Conservation (phyloP, 2,113 vertebrate genomes). For the Lanius collurio region DNA sequence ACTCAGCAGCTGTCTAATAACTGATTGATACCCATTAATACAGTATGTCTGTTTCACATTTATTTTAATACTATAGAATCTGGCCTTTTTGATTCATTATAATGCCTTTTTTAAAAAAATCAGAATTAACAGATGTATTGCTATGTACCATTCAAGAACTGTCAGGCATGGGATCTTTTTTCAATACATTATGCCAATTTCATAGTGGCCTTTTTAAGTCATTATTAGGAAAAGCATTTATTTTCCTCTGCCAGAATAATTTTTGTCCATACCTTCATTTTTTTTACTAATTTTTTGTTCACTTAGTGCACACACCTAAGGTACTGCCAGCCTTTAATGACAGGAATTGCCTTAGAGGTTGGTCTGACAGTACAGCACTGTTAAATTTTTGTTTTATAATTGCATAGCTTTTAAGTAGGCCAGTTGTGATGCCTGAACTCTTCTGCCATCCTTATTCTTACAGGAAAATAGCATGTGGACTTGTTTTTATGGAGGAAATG, state of each 20-base stretch:
- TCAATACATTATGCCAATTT: not conserved
- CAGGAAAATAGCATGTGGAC: not conserved
- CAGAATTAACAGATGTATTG: not conserved
- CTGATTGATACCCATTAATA: not conserved
- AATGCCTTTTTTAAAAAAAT: not conserved
- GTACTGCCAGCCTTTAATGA: not conserved
- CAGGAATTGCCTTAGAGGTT: not conserved
- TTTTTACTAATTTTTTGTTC: not conserved
- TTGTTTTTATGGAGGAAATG: not conserved
- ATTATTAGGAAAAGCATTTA: not conserved
- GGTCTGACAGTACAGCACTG: not conserved
- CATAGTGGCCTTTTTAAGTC: not conserved
- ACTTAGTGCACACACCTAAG: fast-evolving
- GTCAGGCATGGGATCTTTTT: not conserved
- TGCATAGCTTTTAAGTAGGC: not conserved
- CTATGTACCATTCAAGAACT: not conserved
- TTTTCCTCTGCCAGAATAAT: not conserved
- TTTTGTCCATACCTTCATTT: not conserved
- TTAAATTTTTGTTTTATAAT: not conserved
- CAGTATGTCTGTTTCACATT: not conserved
- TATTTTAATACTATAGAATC: not conserved
- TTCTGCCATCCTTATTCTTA: not conserved
- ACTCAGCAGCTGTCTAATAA: not conserved
- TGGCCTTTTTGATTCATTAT: not conserved
- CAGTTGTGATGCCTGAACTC: not conserved